Evolutionary conservation across 2,797 vertebrate genomes (phyloP), one percentile per base, ranked within the genome.

Genomic region (Sebastes umbrosus): DNA sequence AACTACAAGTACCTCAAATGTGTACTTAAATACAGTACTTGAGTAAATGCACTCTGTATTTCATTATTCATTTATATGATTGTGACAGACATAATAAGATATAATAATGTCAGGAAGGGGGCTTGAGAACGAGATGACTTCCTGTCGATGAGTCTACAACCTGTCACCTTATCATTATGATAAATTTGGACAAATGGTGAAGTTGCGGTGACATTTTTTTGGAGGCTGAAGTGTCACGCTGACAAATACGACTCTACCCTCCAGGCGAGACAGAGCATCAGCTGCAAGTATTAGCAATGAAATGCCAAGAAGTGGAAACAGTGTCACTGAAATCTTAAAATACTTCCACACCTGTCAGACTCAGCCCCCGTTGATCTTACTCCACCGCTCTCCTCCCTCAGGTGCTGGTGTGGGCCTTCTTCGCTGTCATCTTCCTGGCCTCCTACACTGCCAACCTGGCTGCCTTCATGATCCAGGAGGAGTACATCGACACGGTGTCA

Each of bases 381-480:
- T 75, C 32, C n/a, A 3, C 50, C 22, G 1, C 29, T 1, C 27
- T 71, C 32, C 54, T 52, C 59, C 31, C 27, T 9, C 81, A 94
- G 93, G 93, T 94, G 69, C 82, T 94, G 87, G 91, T 93, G 6
- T 93, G 92, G 92, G 92, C 92, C 24, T 93, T 93, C 57, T 93
- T 93, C 5, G 92, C 92, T 77, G 92, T 93, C 89, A 93, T 93
- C 82, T 93, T 93, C 88, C 95, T 98, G 54, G 97, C 97, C 91
- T 98, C 97, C 93, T 98, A 98, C 93, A 98, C 97, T 2, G 97
- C 97, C 86, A 98, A 98, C 91, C 95, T 98, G 94, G 97, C 97
- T 0, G 97, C 97, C 90, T 98, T 98, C 93, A 98, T 98, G 97
- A 98, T 98, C 94, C 97, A 98, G 86, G 97, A 98, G 91, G 97